Base-by-base conservation (phyloP, 1,140 invertebrate species). In the Yoshiicerus persimilis region DNA sequence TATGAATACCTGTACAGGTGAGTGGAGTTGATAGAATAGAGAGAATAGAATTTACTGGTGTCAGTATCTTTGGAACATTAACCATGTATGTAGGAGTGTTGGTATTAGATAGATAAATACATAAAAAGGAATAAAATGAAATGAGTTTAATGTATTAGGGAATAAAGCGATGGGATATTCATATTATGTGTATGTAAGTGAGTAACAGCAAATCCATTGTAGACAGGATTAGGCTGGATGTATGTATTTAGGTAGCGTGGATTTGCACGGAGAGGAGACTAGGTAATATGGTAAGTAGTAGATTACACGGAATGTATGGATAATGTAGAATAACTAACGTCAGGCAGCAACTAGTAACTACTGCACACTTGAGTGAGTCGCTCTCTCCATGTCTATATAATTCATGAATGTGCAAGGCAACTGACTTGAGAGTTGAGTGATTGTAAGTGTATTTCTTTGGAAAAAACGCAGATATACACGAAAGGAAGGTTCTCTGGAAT, bases 371-470 rank as follows among this genome's bases (percentile, higher is more conserved):
- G 34, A 80, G 75, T 80, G 75, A 80, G 20, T 80, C 75, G 13
- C 13, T 80, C 75, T 80, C n/a, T 80, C 30, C 30, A 80, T 80
- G 75, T 80, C 75, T 80, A 80, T 80, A 80, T 80, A 80, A 80
- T 80, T 80, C 75, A 80, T 80, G 75, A 34, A 80, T 80, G 75
- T 80, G 34, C 75, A 80, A 70, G 34, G 75, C 9, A 32, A 80
- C 75, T 38, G 75, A 34, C 30, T 77, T 20, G 34, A 34, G 70
- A 80, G 32, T 80, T 80, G 75, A 80, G 75, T 80, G 75, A 36
- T 32, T 80, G 75, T 36, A 32, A 36, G 75, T 80, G 75, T 80
- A 34, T 80, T 80, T 80, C 75, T 80, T 80, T 36, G 75, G 75
- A 80, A 80, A 80, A 70, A 80, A 38, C 34, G 34, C 38, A 34